Evolutionary conservation across 2,888 invertebrate genomes (phyloP), one percentile per base, ranked within the genome.

Genomic region (Azorinus chamasolen): DNA sequence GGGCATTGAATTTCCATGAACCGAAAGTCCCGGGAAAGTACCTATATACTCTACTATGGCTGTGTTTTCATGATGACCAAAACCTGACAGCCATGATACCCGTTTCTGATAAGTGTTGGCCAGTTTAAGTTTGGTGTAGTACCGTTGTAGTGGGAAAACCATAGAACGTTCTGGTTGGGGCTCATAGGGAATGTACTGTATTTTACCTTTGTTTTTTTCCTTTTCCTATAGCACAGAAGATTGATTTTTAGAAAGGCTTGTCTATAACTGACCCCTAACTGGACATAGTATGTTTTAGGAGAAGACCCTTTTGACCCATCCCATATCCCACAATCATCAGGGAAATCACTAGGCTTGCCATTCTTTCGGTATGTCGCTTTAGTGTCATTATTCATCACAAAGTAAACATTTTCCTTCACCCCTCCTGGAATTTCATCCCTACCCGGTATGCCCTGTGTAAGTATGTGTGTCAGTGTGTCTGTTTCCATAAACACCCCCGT

Each of bases 61-160:
- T n/a, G 48, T 37, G 3, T 12, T 10, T 50, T 62, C 63, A 24
- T 41, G 12, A 12, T 48, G 16, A 37, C 59, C 62, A 20, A 58
- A 61, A n/a, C 43, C 43, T 3, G 58, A 65, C 41, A 76, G 20
- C 72, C 72, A 80, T 5, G 80, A 64, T 2, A 73, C 65, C n/a
- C 57, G 61, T 46, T 76, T 80, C 51, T 76, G 69, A 50, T 76
- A 80, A 20, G n/a, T n/a, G n/a, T n/a, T n/a, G n/a, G n/a, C n/a
- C n/a, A n/a, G n/a, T n/a, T n/a, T n/a, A n/a, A n/a, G n/a, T n/a
- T n/a, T n/a, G n/a, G n/a, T n/a, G n/a, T n/a, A n/a, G n/a, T n/a
- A n/a, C n/a, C n/a, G n/a, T 16, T 54, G 68, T 0, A 71, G 12
- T 20, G 16, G n/a, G 12, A 32, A 8, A n/a, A n/a, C n/a, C n/a